Evolutionary conservation across 2,113 vertebrate genomes (phyloP), one percentile per base, ranked within the genome.

Genomic region (Gavialis gangeticus): DNA sequence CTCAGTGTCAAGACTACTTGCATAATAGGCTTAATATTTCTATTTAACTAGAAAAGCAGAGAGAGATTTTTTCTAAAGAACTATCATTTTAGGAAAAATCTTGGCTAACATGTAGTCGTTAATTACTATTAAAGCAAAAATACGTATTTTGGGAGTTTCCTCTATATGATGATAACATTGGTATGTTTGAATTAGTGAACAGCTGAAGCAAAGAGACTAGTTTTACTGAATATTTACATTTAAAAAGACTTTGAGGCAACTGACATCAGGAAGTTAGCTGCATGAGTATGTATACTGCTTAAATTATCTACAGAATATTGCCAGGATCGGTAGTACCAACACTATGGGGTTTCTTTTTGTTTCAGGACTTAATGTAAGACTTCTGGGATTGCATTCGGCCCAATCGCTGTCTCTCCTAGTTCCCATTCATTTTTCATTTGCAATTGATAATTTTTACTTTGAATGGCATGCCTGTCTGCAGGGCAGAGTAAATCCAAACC

Each of bases 401-500:
- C 79, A 24, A 66, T 88, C 85, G 25, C 80, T 86, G 84, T 85
- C 95, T 95, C 58, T 59, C 64, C 93, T 78, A 90, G 82, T 96
- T 84, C 93, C 91, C 95, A 92, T 96, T 96, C 88, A 94, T 67
- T 89, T 96, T 96, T 97, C 96, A 85, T 97, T 92, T 97, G 95
- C 93, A 97, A 97, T 97, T 91, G 92, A 94, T 92, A 92, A 96
- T 97, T 96, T 96, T 93, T 82, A 92, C 94, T 97, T 95, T 89
- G 92, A 95, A 96, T 82, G 88, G 95, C 94, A 95, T 79, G 88
- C 91, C 92, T 94, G 75, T 95, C 98, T 96, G 96, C 95, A 97
- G 97, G 97, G 98, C 97, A 97, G 95, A 82, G 93, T 94, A 97
- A 96, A 96, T 85, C 76, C 94, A 91, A 90, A 86, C 89, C 98